Percentiles rank a stretch among this genome's conserved stretches.
Conservation (phyloP, 2,888 invertebrate species). For the Sarcophaga carnaria region DNA sequence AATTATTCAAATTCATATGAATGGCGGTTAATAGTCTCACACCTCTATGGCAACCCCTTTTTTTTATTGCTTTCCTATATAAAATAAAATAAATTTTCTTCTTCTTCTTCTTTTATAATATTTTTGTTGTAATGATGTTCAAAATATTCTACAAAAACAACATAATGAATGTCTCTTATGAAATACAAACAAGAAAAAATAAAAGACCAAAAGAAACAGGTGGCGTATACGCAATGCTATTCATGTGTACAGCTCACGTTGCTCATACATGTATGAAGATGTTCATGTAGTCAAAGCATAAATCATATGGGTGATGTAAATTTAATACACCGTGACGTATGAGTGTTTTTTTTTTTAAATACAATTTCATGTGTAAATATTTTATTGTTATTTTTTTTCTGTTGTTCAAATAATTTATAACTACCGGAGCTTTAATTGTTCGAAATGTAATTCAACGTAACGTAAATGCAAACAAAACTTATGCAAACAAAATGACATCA, state of each 20-base stretch:
- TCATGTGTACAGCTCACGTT: neutral
- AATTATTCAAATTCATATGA: too few relatives aligned
- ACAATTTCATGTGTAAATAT: neutral
- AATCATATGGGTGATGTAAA: conserved; percentile 39
- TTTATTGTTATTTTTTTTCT: conserved; percentile 9
- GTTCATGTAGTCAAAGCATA: conserved; percentile 31
- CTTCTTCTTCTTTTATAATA: too few relatives aligned
- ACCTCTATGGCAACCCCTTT: too few relatives aligned
- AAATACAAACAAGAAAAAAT: neutral
- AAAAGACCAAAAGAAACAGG: neutral
- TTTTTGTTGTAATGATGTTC: too few relatives aligned
- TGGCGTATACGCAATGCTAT: conserved; percentile 34
- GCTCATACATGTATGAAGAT: conserved; percentile 7
- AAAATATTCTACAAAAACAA: too few relatives aligned
- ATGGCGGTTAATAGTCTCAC: too few relatives aligned
- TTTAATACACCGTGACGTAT: conserved; percentile 24
- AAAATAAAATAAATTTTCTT: too few relatives aligned
- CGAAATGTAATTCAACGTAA: neutral
- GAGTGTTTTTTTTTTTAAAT: neutral
- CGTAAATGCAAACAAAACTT: too few relatives aligned
- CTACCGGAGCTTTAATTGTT: too few relatives aligned
- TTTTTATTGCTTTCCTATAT: too few relatives aligned
- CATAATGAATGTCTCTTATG: neutral
- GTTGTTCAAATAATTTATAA: too few relatives aligned
- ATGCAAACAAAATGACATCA: conserved; percentile 24